phyloP scores from a whole-genome alignment of 2,113 vertebrate genomes.

The Lanius collurio region DNA sequence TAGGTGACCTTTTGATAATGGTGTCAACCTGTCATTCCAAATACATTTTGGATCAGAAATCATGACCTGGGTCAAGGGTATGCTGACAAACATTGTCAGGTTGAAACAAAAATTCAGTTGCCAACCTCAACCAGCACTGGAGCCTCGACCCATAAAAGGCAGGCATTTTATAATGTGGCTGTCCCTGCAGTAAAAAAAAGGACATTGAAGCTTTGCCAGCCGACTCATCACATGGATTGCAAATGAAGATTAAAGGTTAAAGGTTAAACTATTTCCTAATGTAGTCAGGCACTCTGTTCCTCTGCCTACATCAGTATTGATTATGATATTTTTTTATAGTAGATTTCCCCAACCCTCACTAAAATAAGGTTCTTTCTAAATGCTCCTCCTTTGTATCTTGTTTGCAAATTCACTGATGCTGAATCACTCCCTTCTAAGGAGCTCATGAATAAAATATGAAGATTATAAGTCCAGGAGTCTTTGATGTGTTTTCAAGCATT shows the following conservation, averaged over 20 bases:
- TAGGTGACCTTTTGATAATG: not conserved
- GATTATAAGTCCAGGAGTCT: conserved; percentile 3
- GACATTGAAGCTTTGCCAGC: not conserved
- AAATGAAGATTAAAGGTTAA: not conserved
- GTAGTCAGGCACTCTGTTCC: not conserved
- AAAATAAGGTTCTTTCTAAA: not conserved
- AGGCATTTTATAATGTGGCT: not conserved
- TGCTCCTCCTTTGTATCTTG: not conserved
- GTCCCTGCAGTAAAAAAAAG: not conserved
- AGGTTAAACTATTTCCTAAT: not conserved
- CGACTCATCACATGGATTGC: not conserved
- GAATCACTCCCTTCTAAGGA: not conserved
- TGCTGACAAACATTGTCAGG: not conserved
- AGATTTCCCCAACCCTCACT: not conserved
- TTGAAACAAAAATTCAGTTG: not conserved
- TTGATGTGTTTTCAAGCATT: conserved; percentile 53
- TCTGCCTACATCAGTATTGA: not conserved
- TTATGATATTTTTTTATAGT: not conserved
- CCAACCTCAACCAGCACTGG: not conserved
- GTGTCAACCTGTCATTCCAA: not conserved
- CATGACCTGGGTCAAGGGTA: not conserved
- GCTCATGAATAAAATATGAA: conserved; percentile 53
- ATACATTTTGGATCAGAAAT: not conserved
- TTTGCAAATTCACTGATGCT: conserved; percentile 25
- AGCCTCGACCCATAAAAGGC: not conserved